Evolutionary conservation across 2,797 vertebrate species (phyloP).

Genomic region (Aeoliscus strigatus): DNA sequence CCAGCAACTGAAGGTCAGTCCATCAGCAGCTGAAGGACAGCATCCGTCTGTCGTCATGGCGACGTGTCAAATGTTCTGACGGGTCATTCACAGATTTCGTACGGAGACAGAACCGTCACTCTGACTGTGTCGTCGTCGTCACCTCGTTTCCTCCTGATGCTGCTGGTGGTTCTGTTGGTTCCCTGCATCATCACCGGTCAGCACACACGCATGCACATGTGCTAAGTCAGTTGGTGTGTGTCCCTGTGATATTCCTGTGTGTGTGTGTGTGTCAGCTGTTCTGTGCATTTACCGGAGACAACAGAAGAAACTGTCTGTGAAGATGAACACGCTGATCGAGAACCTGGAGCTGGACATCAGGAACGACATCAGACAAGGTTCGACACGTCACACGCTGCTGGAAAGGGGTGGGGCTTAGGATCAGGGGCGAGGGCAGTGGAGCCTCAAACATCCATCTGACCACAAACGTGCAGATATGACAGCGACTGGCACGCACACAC

Average conservation of each 20-base stretch:
- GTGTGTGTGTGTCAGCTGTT: slow-evolving; percentile 46
- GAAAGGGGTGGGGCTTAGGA: no score
- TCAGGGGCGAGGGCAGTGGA: no score
- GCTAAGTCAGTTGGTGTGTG: no score
- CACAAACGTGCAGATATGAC: not conserved
- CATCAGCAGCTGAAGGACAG: not conserved
- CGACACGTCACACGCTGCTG: no score
- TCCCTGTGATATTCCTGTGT: no score
- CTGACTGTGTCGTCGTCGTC: slow-evolving; percentile 21
- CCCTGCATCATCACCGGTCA: slow-evolving; percentile 77
- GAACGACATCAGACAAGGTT: slow-evolving; percentile 93
- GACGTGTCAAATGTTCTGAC: no score
- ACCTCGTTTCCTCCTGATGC: slow-evolving; percentile 38
- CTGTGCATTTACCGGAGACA: slow-evolving; percentile 75
- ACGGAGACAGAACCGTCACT: slow-evolving; percentile 60
- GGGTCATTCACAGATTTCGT: slow-evolving; percentile 79
- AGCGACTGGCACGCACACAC: no score
- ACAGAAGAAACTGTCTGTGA: slow-evolving; percentile 77
- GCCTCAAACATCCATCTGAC: no score
- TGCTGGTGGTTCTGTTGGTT: slow-evolving; percentile 71
- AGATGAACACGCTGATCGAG: slow-evolving; percentile 82
- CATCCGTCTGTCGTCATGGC: no score
- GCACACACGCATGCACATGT: no score
- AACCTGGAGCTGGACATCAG: slow-evolving; percentile 85
- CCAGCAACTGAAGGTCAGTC: slow-evolving; percentile 47